Evolutionary conservation across 2,797 vertebrate species (phyloP), one percentile per base, ranked within the genome.

Genomic region (Diplodus puntazzo): DNA sequence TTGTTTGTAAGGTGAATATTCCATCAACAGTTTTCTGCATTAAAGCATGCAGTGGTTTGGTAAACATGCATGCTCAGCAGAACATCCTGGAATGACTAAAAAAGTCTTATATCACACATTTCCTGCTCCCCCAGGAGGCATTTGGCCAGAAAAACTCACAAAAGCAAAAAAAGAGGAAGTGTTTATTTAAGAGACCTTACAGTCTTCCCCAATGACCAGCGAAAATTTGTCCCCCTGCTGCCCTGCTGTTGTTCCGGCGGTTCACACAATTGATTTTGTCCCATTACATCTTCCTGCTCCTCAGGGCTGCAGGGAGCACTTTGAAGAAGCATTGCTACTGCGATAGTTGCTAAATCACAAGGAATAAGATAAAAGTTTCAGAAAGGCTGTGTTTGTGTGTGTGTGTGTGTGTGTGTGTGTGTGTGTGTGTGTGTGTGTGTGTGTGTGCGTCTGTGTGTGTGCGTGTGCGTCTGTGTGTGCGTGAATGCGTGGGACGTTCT

Each of bases 251-350:
- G 69, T 88, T 92, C 65, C 43, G 5, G 74, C 30, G n/a, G 65
- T 86, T 87, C 76, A 73, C 50, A 75, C 75, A 83, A 75, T 78
- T 71, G 68, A 88, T 89, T 89, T 49, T 77, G 70, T 88, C 69
- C 69, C 65, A 79, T 83, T 75, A 80, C 70, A 50, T 82, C 68
- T 62, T 78, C 68, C 71, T 81, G 61, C 74, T 81, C 81, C 75
- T 80, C 50, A 0, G 74, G 78, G 88, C 78, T 42, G 11, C 8
- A 52, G 61, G 83, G 52, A 82, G 52, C 18, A 4, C 86, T 91
- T 90, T 92, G 88, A 89, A 87, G 84, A 82, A 69, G 73, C 72
- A 60, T 65, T 25, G 1, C 64, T 34, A 21, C 58, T 63, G 75
- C 74, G 23, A 63, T 57, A 66, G 81, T 67, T 78, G 82, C 39